Base-by-base conservation (phyloP, 92 coral and sea anemone species). In the Meandrina meandrites region DNA sequence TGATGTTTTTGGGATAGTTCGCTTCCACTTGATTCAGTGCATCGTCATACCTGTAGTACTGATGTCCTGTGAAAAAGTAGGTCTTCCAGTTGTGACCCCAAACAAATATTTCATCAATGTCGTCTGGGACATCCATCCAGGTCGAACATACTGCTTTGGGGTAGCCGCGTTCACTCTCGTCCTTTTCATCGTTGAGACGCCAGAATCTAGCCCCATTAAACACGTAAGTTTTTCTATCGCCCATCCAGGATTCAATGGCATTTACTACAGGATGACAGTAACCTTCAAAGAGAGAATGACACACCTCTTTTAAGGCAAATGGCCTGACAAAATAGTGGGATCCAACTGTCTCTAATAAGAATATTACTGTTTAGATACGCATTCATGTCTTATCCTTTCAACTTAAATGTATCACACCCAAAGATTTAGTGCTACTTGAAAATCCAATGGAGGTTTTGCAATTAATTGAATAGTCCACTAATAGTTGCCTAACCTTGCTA, bases 51-150 rank as follows among this genome's bases (percentile, higher is more conserved):
- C 40, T 85, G 81, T 84, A 93, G 42, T 93, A 93, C 69, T 70
- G 2, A 4, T 72, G 22, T 2, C 93, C 96, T 70, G 83, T 90
- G 72, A 93, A 91, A 73, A 93, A 86, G 56, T 93, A 93, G 11
- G 75, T 31, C 0, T 21, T 57, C 90, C 91, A 90, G 93, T 87
- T 92, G 76, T 86, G 88, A 9, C 91, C 89, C 96, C 94, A 91
- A 16, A 91, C 50, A 30, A 93, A 83, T 68, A 90, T 68, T 64
- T 93, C 96, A 57, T 93, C 96, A 28, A 94, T 85, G 54, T 87
- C 42, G 30, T 73, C 37, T n/a, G 97, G 93, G 8, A 94, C 40
- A 16, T 93, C 95, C 95, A 94, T 1, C 3, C 1, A n/a, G n/a
- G n/a, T 1, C 57, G 81, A 53, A 34, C 72, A 22, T 76, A 87